Percentiles rank a stretch among this genome's conserved stretches.
Evolutionary conservation across 2,113 vertebrate species (phyloP).

Genomic region (Channa argus): DNA sequence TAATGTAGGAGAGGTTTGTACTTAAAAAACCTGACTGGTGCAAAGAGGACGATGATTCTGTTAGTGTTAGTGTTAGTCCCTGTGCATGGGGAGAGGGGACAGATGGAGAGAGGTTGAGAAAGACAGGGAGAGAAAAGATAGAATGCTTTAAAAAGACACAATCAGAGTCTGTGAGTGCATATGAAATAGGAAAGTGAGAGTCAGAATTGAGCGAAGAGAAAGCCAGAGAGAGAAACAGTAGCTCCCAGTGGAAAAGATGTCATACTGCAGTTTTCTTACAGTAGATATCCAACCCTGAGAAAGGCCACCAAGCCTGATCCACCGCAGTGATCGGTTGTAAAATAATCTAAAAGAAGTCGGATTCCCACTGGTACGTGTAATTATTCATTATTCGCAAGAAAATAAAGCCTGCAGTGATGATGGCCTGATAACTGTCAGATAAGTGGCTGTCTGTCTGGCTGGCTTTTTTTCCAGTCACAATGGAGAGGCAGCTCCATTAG

Average conservation of each 20-base stretch:
- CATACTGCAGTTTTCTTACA: slow-evolving; percentile 23
- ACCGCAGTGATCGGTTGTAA: slow-evolving; percentile 9
- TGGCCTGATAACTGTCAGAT: slow-evolving; percentile 36
- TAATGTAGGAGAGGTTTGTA: slow-evolving; percentile 25
- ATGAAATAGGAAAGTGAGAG: no score
- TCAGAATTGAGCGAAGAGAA: neutral
- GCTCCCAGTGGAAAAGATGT: slow-evolving; percentile 7
- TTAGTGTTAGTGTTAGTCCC: neutral
- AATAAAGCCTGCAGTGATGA: slow-evolving; percentile 35
- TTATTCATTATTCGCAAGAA: slow-evolving; percentile 49
- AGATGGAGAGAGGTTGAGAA: slow-evolving; percentile 10
- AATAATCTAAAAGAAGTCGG: neutral
- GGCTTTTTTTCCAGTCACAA: slow-evolving; percentile 8
- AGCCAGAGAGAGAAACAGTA: neutral
- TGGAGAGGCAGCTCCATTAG: slow-evolving; percentile 14
- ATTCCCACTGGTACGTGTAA: slow-evolving; percentile 42
- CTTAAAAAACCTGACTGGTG: slow-evolving; percentile 38
- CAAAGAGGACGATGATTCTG: slow-evolving; percentile 12
- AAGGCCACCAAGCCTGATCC: slow-evolving; percentile 17
- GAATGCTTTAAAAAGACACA: neutral
- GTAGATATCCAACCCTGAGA: slow-evolving; percentile 27
- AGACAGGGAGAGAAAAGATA: slow-evolving; percentile 2
- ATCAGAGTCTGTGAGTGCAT: no score
- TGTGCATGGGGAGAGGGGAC: slow-evolving; percentile 5
- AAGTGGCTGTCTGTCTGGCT: slow-evolving; percentile 21